Evolutionary conservation across 2,888 invertebrate species (phyloP), one percentile per base, ranked within the genome.

Genomic region (Oligia strigilis): DNA sequence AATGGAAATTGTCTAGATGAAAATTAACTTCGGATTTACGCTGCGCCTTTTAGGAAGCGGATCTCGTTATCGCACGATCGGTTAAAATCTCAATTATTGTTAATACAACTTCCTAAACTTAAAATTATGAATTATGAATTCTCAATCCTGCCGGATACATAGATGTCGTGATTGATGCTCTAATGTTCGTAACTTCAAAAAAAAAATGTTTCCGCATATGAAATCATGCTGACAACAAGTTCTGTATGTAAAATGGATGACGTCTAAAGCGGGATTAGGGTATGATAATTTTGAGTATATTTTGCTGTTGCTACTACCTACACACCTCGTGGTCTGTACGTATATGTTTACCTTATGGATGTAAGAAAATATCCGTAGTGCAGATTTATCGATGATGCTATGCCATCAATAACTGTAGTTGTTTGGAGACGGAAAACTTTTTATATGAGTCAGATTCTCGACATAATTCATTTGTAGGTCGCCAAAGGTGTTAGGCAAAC

Each of bases 101-200:
- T 91, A 85, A 89, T 90, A 94, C 92, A 92, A 96, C 96, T 97
- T 97, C 97, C 97, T 97, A 97, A 96, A 95, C 92, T 92, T 90
- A 91, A 91, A 92, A 91, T 91, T 90, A 93, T 93, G 92, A 92
- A 93, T 91, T 91, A 93, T 93, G 92, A 92, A 93, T 91, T 91
- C 91, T 89, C 91, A 92, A 93, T 94, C 93, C 93, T 96, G 95
- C 96, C 97, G 97, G 97, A 96, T 96, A 93, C 91, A 72, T 64
- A 79, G 89, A 86, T 90, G 83, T 88, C 90, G 87, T 95, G 95
- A 95, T 95, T 95, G 95, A 95, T 95, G 92, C 92, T 90, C 88
- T 89, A 90, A 90, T 76, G 85, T 46, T 81, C 43, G 67, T 71
- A 77, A 90, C 89, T 92, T 90, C 64, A 29, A 91, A 92, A 91